phyloP scores from a whole-genome alignment of 1,140 invertebrate genomes.

The Planococcus citri region DNA sequence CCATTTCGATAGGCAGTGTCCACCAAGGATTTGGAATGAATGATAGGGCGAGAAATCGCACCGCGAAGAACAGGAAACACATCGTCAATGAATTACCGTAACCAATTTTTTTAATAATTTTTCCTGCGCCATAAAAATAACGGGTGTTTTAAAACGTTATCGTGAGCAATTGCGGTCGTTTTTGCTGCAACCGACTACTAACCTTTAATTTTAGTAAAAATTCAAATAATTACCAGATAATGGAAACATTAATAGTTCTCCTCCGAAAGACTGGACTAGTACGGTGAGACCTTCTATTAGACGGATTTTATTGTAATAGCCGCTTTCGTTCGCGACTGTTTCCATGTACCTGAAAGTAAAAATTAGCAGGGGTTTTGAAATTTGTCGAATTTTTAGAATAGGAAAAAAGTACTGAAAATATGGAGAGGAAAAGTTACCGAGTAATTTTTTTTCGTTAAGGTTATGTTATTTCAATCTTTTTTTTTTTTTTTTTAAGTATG shows the following conservation, averaged over 20 bases:
- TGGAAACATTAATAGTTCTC: slow-evolving; percentile 83
- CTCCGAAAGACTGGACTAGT: slow-evolving; percentile 66
- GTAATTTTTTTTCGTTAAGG: not conserved
- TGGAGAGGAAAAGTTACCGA: no score
- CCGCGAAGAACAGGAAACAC: slow-evolving; percentile 53
- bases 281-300: slow-evolving; percentile 52
- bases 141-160: no score
- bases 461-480: no score
- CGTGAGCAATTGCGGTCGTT: not conserved
- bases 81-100: slow-evolving; percentile 56
- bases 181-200: not conserved
- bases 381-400: no score
- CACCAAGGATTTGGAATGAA: slow-evolving; percentile 59
- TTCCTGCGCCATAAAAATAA: slow-evolving; percentile 39
- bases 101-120: slow-evolving; percentile 53
- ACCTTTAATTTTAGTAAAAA: not conserved
- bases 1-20: slow-evolving; percentile 50
- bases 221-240: slow-evolving; percentile 44
- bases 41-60: slow-evolving; percentile 53
- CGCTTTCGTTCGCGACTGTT: not conserved
- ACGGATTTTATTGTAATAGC: not conserved
- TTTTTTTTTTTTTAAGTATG: no score
- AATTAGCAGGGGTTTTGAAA: not conserved
- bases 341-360: not conserved
- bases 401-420: not conserved